Evolutionary conservation across 2,113 vertebrate genomes (phyloP), one percentile per base, ranked within the genome.

Genomic region (Daboia siamensis): DNA sequence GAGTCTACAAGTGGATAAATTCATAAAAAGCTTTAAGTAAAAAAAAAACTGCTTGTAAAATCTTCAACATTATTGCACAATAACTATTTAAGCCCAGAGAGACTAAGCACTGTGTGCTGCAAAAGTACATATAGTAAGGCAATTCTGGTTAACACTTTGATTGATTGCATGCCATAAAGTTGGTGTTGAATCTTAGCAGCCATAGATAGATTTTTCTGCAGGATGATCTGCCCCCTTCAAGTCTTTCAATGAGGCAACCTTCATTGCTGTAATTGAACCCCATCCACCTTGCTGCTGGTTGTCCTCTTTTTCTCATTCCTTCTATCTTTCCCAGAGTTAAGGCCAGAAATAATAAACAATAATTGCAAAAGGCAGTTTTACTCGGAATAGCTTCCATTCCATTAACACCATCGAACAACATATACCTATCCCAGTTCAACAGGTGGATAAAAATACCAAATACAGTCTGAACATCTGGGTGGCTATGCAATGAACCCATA

Each of bases 1-100:
- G 0, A 91, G 80, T 89, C 39, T 93, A 94, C 88, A 94, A 94
- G 92, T 5, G 44, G 51, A 57, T 80, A 54, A 89, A 56, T 46
- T 90, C 17, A 85, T 61, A 48, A 86, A 93, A 23, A 11, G 7
- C 55, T 90, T 93, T 54, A 59, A 59, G 29, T n/a, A 87, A 61
- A 84, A 3, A 29, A 69, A 89, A 89, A 52, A 23, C 29, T 64
- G 13, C 5, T 9, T 12, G 46, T 17, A 48, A 44, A 26, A 52
- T n/a, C 29, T 59, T 39, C 54, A 44, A 80, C 80, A 86, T 54
- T 54, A 1, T 33, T 54, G 13, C 44, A 59, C 54, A 24, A 15
- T 39, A 80, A 56, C 87, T 54, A 52, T 90, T 64, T 46, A 54
- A 64, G 13, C 48, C 13, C 46, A 39, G 5, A 51, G 23, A 85